These are phyloP conservation scores for Burhinus oedicnemus DNA, from an alignment of 2,113 vertebrate genomes.

Conservation along the genomic window DNA sequence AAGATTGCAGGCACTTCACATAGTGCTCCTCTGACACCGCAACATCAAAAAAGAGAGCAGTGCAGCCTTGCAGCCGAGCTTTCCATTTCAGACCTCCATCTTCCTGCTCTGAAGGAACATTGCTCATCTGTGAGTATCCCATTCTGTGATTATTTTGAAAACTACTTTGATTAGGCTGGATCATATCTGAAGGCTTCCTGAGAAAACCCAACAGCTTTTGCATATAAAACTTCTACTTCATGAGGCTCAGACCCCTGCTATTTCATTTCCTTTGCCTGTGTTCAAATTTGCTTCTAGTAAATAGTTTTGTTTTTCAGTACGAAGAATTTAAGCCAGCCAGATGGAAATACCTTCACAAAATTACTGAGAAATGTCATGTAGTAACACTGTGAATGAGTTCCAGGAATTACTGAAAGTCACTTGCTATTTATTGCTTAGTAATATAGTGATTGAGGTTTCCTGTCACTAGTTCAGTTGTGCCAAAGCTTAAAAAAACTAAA, in stretches of 20 bases:
- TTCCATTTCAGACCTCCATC: background rate
- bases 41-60: background rate
- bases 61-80: background rate
- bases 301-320: slow-evolving; percentile 29
- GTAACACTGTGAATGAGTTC: background rate
- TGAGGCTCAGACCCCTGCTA: background rate
- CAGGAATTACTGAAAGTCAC: slow-evolving; percentile 57
- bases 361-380: slow-evolving; percentile 12
- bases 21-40: background rate
- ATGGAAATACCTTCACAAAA: slow-evolving; percentile 24
- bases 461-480: background rate
- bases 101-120: background rate
- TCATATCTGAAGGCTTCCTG: background rate
- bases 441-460: slow-evolving; percentile 53
- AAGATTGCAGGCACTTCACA: background rate
- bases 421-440: slow-evolving; percentile 44
- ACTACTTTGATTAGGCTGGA: background rate
- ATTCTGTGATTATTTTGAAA: background rate
- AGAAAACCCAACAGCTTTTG: background rate
- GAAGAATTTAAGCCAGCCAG: background rate
- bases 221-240: background rate
- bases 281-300: background rate
- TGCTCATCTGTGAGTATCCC: background rate
- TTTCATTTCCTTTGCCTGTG: background rate
- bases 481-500: background rate